These are phyloP conservation scores for Apis florea DNA, from an alignment of 1,140 invertebrate species.

Conservation along the genomic window DNA sequence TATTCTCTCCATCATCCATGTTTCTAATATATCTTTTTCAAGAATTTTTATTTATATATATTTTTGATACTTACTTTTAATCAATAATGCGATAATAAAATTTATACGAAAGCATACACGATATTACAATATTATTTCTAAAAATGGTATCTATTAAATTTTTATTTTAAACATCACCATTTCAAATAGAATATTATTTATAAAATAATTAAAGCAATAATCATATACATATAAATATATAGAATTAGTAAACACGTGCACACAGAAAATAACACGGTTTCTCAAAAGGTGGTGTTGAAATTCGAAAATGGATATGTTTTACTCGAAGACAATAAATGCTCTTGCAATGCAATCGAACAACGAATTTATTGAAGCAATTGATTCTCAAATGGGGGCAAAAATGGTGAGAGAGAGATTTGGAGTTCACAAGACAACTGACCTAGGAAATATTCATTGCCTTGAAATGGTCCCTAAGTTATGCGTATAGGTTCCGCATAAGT, in stretches of 20 bases:
- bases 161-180: no score
- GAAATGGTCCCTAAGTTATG: conserved; percentile 13
- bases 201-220: no score
- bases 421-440: conserved; percentile 24
- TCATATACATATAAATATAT: background rate
- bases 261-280: background rate
- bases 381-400: conserved; percentile 14
- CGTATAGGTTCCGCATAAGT: conserved; percentile 3
- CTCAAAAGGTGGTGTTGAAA: background rate
- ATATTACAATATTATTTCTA: no score
- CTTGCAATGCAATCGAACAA: background rate
- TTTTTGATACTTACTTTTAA: background rate
- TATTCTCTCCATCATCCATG: no score
- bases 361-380: conserved; percentile 25
- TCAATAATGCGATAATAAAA: background rate
- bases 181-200: no score
- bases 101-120: background rate
- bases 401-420: background rate
- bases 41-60: no score
- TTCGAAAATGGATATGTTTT: background rate
- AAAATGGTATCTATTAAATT: no score
- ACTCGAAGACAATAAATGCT: background rate
- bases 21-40: no score
- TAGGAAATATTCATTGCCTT: conserved; percentile 25
- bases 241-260: background rate